These are phyloP conservation scores for Agonum fuliginosum DNA, from an alignment of 2,888 invertebrate species.

Conservation along the genomic window DNA sequence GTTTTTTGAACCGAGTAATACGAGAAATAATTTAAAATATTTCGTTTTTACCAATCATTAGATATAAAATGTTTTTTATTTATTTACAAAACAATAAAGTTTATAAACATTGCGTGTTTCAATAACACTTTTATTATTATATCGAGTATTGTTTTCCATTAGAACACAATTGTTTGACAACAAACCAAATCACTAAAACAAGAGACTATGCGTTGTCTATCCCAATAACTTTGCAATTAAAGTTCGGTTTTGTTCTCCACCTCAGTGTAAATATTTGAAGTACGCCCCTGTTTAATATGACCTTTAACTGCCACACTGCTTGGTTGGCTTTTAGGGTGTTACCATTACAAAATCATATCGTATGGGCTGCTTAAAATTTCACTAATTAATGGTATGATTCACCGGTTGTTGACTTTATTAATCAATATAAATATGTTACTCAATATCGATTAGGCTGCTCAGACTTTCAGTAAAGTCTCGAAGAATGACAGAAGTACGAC, in stretches of 20 bases:
- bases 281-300: background rate
- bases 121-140: no score
- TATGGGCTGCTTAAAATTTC: constrained; percentile 9
- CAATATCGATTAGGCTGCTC: background rate
- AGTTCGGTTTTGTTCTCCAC: background rate
- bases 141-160: no score
- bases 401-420: background rate
- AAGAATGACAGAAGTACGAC: background rate
- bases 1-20: no score
- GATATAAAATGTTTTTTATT: no score
- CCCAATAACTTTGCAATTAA: background rate
- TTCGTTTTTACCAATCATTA: no score
- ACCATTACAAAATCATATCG: background rate
- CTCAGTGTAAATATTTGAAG: background rate
- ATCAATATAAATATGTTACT: constrained; percentile 9
- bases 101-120: no score
- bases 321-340: background rate
- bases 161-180: background rate
- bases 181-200: no score
- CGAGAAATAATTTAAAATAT: no score
- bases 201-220: no score
- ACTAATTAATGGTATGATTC: background rate
- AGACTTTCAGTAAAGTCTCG: background rate
- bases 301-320: background rate
- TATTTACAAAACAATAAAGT: background rate